Evolutionary conservation across 2,797 vertebrate species (phyloP), one percentile per base, ranked within the genome.

Genomic region (Oceanodroma leucorhoa): DNA sequence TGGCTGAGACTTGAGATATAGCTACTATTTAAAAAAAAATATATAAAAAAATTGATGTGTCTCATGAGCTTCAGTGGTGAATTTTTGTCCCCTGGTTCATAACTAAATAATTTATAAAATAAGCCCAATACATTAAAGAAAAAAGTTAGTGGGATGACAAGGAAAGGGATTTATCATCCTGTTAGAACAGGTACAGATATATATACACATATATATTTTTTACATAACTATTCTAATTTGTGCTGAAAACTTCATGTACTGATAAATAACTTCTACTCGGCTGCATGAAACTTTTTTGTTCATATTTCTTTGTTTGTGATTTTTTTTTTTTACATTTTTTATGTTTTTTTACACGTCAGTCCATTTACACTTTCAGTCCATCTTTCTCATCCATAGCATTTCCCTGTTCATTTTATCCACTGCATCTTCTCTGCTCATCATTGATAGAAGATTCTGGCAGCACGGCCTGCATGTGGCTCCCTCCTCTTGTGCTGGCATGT

Each of bases 401-500:
- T 83, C 90, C 95, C 89, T 87, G 71, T 50, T 92, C 95, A 96
- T 88, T 92, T 96, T 72, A 76, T 96, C 94, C 65, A 85, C 96
- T 85, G 94, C 94, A 82, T 92, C 96, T 94, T 97, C 95, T 96
- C 87, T 96, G 95, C 96, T 96, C 97, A 97, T 96, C 97, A 92
- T 91, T 83, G 96, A 96, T 98, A 97, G 87, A 97, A 98, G 98
- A 97, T 93, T 92, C 98, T 95, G 97, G 98, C 97, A 98, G 98
- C 98, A 97, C 97, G 91, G 97, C 98, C 98, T 98, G 99, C 99
- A 99, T 98, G 98, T 98, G 95, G 98, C 98, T 97, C 95, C 97
- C 97, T 97, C 97, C 95, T 98, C 97, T 98, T 95, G 98, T 98
- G 99, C 99, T 99, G 99, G 99, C 99, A 99, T 99, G 99, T 99